phyloP scores from a whole-genome alignment of 2,888 invertebrate species.

The Agonopterix subpropinquella region DNA sequence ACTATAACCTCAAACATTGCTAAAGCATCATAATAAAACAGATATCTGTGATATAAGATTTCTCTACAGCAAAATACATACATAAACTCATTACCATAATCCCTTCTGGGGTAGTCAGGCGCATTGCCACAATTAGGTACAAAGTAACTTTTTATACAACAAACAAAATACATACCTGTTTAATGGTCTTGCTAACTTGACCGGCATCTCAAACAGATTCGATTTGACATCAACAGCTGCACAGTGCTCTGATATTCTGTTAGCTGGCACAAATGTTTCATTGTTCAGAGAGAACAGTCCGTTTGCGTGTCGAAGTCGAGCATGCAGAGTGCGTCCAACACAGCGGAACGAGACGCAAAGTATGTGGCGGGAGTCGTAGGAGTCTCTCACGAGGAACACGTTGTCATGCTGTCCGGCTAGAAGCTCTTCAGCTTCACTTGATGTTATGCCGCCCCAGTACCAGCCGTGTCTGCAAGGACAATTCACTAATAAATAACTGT shows the following conservation, averaged over 20 bases:
- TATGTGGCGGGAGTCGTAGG: constrained; percentile 80
- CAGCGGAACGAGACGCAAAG: constrained; percentile 83
- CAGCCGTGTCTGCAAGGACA: constrained; percentile 72
- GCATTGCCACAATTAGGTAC: too few relatives aligned
- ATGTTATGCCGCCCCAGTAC: constrained; percentile 87
- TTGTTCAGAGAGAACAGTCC: constrained; percentile 79
- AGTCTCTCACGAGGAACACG: constrained; percentile 84
- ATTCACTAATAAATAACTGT: neutral
- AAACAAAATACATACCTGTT: constrained; percentile 43
- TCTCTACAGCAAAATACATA: too few relatives aligned
- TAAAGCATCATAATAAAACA: too few relatives aligned
- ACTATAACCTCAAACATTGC: too few relatives aligned
- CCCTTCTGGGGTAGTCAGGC: too few relatives aligned
- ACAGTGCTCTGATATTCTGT: constrained; percentile 68
- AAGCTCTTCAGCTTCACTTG: constrained; percentile 82
- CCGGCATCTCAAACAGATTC: constrained; percentile 66
- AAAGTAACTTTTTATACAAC: too few relatives aligned
- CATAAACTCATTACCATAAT: too few relatives aligned
- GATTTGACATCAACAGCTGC: constrained; percentile 65
- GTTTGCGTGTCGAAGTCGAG: constrained; percentile 82
- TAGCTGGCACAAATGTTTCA: constrained; percentile 71
- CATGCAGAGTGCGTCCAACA: constrained; percentile 81
- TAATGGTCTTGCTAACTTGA: constrained; percentile 64
- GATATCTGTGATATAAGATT: too few relatives aligned
- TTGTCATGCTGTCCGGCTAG: constrained; percentile 82